Base-by-base conservation (phyloP, 2,113 vertebrate species). In the Lynx canadensis region DNA sequence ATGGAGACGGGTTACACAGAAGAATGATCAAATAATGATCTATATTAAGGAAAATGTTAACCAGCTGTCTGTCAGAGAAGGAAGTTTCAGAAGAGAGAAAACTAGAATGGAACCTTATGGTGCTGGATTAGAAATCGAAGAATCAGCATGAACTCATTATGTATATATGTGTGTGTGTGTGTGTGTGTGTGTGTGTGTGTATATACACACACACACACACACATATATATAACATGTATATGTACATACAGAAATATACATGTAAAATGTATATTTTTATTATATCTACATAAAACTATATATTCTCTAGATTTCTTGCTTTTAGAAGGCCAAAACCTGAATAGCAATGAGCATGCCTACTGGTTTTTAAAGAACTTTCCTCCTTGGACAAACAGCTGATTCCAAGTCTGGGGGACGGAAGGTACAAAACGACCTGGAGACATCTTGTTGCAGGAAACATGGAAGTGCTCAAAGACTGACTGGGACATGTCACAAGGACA, bases 311-410 rank as follows among this genome's bases (percentile, higher is more conserved):
- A 87, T 76, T 63, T 90, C 48, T 29, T 91, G 66, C 74, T 48
- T 45, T 78, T 45, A 90, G 41, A 10, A 91, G n/a, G 23, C 33
- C 33, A 85, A 96, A 66, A 80, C 15, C 63, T 33, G 1, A 84
- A 94, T 1, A 48, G 45, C 7, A 95, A 25, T 76, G 52, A 95
- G 4, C 12, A 86, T 48, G 7, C 66, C 19, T 36, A 78, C 65
- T 95, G 45, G 31, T 95, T 93, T 95, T 60, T 86, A 69, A 95
- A 15, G 69, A 96, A 91, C 21, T 36, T 65, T 90, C 12, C 31
- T 95, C 36, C 21, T 86, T 25, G 12, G 76, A 79, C 25, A 93
- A 93, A 60, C 4, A 60, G 41, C 50, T 91, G 13, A 57, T 79
- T 94, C 29, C 52, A 89, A 92, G 81, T 38, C 18, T 48, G 27